Evolutionary conservation across 1,140 invertebrate species (phyloP).

Genomic region (Drosophila funebris): DNA sequence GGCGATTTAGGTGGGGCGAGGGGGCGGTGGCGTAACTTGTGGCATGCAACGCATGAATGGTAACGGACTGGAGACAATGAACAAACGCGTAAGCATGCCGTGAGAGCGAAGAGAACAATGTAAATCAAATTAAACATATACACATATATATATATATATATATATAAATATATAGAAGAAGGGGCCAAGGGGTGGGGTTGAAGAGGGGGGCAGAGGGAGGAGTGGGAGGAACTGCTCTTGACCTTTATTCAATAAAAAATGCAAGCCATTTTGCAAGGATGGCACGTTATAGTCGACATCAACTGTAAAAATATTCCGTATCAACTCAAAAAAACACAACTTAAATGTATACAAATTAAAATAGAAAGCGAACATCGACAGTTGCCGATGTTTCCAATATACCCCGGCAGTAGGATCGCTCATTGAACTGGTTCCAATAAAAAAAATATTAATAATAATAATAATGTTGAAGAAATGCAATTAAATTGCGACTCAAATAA

Average conservation of each 20-base stretch:
- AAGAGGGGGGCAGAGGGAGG: background rate
- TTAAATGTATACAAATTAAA: slow-evolving; percentile 31
- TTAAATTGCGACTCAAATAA: too few relatives aligned
- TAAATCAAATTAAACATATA: slow-evolving; percentile 2
- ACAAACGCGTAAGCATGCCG: slow-evolving; percentile 6
- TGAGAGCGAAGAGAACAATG: slow-evolving; percentile 35
- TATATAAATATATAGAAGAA: background rate
- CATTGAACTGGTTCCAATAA: too few relatives aligned
- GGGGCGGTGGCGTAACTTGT: slow-evolving; percentile 5
- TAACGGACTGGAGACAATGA: too few relatives aligned
- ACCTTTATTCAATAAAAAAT: slow-evolving; percentile 89
- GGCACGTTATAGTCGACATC: slow-evolving; percentile 90
- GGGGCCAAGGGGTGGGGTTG: background rate
- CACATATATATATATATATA: too few relatives aligned
- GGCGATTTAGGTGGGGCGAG: too few relatives aligned
- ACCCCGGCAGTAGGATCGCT: background rate
- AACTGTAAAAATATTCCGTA: slow-evolving; percentile 86
- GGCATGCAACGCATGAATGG: background rate
- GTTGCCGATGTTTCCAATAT: background rate
- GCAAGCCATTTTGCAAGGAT: slow-evolving; percentile 89
- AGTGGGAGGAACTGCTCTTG: slow-evolving; percentile 49
- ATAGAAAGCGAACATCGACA: slow-evolving; percentile 8
- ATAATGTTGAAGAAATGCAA: too few relatives aligned
- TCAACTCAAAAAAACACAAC: slow-evolving; percentile 33
- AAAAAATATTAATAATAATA: too few relatives aligned